These are phyloP conservation scores for Platysteira castanea DNA, from an alignment of 2,113 vertebrate species.

Conservation along the genomic window DNA sequence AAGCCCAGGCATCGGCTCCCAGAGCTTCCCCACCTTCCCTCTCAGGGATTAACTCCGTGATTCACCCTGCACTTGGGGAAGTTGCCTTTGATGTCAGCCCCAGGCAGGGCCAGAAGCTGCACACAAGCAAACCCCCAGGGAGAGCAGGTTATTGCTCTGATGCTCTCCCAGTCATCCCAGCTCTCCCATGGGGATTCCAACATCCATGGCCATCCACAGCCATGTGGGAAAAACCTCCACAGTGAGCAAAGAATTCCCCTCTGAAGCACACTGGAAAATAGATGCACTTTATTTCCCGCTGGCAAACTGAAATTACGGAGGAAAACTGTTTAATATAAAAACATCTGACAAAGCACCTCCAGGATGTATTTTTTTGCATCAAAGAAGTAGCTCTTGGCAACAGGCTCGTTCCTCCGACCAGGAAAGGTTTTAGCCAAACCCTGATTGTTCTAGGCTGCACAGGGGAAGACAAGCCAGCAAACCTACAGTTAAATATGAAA, in stretches of 20 bases:
- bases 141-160: background rate
- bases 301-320: conserved; percentile 37
- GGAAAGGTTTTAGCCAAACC: conserved; percentile 9
- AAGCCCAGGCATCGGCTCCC: background rate
- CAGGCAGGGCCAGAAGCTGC: conserved; percentile 6
- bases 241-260: conserved; percentile 44
- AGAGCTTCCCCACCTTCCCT: background rate
- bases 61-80: background rate
- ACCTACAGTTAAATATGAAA: conserved; percentile 1
- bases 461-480: background rate
- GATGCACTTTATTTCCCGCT: conserved; percentile 52
- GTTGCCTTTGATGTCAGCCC: background rate
- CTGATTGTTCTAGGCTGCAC: conserved; percentile 24
- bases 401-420: background rate
- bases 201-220: background rate
- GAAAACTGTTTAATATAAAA: conserved; percentile 74
- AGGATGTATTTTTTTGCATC: conserved; percentile 72
- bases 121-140: background rate
- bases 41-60: background rate
- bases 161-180: background rate
- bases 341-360: conserved; percentile 75
- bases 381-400: conserved; percentile 74
- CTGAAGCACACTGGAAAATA: conserved; percentile 47
- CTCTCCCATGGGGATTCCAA: background rate
- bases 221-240: background rate